These are phyloP conservation scores for Euschistus heros DNA, from an alignment of 1,140 invertebrate species.

Conservation along the genomic window DNA sequence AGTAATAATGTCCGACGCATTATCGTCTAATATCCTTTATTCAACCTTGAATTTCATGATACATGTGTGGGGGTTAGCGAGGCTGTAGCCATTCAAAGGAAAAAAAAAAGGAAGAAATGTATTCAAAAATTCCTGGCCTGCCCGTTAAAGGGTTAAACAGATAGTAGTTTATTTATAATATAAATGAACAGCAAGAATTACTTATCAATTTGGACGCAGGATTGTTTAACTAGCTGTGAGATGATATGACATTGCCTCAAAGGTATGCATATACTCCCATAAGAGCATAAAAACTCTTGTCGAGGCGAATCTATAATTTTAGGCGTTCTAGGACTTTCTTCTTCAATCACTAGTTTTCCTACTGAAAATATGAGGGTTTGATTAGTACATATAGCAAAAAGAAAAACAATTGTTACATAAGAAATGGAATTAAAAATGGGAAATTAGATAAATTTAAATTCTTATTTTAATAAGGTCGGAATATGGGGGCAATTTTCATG, in stretches of 20 bases:
- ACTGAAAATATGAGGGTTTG: background rate
- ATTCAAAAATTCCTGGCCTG: too few relatives aligned
- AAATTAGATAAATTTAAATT: background rate
- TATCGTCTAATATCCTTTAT: too few relatives aligned
- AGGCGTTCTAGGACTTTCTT: background rate
- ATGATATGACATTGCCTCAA: slow-evolving; percentile 21
- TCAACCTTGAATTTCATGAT: too few relatives aligned
- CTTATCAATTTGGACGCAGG: slow-evolving; percentile 22
- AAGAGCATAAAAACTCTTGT: slow-evolving; percentile 21
- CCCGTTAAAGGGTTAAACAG: too few relatives aligned
- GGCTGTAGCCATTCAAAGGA: too few relatives aligned
- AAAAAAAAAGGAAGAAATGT: too few relatives aligned
- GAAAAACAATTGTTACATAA: background rate
- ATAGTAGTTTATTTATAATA: too few relatives aligned
- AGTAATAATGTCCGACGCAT: too few relatives aligned
- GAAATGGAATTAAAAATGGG: background rate
- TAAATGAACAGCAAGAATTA: background rate
- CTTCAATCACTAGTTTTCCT: slow-evolving; percentile 3
- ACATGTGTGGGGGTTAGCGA: too few relatives aligned
- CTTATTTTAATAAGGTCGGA: background rate
- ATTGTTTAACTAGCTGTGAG: slow-evolving; percentile 16
- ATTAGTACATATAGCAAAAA: background rate
- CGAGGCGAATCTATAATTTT: background rate
- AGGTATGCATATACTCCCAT: slow-evolving; percentile 18
- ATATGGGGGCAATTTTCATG: too few relatives aligned